Base-by-base conservation (phyloP, 2,888 invertebrate species). In the Protodeltote pygarga region DNA sequence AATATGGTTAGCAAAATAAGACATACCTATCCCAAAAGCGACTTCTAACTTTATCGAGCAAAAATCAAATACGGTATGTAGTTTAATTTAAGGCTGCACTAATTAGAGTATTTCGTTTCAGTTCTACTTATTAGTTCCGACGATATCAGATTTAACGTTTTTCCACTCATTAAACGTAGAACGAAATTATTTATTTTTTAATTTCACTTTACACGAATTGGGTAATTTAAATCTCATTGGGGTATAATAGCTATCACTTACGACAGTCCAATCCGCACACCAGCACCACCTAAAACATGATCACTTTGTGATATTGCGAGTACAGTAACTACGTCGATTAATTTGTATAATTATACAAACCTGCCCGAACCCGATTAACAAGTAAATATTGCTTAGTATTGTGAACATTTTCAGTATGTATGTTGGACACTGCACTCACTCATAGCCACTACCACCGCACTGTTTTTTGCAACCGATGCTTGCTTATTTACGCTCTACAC, bases 401-500 rank as follows among this genome's bases (percentile, higher is more conserved):
- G 42, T 59, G 21, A 67, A 60, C 69, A 73, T 75, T 69, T n/a
- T 73, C 59, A 61, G 46, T 62, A 62, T 62, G 41, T 39, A 38
- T 40, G 47, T 64, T 53, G 44, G 60, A 59, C 71, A 75, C 75
- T 65, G 54, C 73, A 70, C 71, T 72, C 70, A 64, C 68, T 66
- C 68, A 66, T 62, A 69, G 57, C 61, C 59, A 66, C 72, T 60
- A 52, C 55, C 65, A 59, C 60, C 44, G 60, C 66, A 84, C 83
- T 81, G 77, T 69, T 75, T 65, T 65, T 66, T 64, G 49, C 63
- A 45, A 58, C 50, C 65, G 69, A 60, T 66, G 65, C 57, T 57
- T 62, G 68, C 67, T 75, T 77, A 82, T 83, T 81, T 82, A 78
- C 78, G 71, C 70, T 72, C 66, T 49, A 67, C 72, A 76, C 78